These are phyloP conservation scores for Pomacea canaliculata DNA, from an alignment of 2,888 invertebrate species.

Conservation along the genomic window DNA sequence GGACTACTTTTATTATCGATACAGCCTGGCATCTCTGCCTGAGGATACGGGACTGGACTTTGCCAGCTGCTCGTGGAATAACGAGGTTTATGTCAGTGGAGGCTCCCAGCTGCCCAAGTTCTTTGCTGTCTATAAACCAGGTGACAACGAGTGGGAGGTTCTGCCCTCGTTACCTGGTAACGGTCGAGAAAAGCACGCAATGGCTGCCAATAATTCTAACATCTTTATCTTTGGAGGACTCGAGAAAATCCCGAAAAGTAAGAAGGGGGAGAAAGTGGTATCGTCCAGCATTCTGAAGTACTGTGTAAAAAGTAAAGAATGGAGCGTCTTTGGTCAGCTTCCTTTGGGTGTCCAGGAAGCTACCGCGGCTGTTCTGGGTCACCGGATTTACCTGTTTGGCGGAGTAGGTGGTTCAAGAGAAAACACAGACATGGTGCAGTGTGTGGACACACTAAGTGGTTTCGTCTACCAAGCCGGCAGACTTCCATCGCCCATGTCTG, in stretches of 20 bases:
- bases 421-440: slow-evolving; percentile 14
- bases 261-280: no score
- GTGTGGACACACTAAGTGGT: slow-evolving; percentile 12
- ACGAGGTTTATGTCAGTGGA: slow-evolving; percentile 28
- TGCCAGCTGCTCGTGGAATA: slow-evolving; percentile 19
- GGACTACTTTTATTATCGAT: not conserved
- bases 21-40: slow-evolving; percentile 14
- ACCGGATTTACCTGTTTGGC: slow-evolving; percentile 22
- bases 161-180: slow-evolving; percentile 9
- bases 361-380: slow-evolving; percentile 12
- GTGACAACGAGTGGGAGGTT: slow-evolving; percentile 16
- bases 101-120: slow-evolving; percentile 7
- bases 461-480: not conserved
- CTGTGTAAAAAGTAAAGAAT: not conserved
- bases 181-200: slow-evolving; percentile 22
- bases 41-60: slow-evolving; percentile 18
- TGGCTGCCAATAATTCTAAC: slow-evolving; percentile 18
- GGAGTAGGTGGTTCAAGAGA: not conserved
- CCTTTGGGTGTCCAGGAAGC: slow-evolving; percentile 8
- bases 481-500: not conserved
- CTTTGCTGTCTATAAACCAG: slow-evolving; percentile 25
- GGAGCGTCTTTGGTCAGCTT: slow-evolving; percentile 9
- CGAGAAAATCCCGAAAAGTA: not conserved
- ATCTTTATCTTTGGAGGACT: slow-evolving; percentile 29
- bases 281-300: slow-evolving; percentile 4